A percentile compares a stretch with the other conserved stretches of the same genome.
phyloP scores from a whole-genome alignment of 1,140 invertebrate species.

The Formica selysi region DNA sequence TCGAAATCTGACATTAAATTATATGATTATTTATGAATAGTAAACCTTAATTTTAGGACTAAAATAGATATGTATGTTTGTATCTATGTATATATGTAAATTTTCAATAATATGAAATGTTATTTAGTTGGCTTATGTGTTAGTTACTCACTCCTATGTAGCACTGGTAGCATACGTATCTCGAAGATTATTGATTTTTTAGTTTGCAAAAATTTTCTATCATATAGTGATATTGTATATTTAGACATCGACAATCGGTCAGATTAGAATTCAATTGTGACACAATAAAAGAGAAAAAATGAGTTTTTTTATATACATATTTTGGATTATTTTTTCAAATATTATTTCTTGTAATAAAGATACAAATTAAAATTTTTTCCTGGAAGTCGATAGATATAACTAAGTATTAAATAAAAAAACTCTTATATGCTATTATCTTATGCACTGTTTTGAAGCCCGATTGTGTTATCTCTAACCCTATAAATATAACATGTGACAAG shows the following conservation, averaged over 20 bases:
- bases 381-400: not conserved
- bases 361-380: not conserved
- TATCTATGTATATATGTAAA: conserved; percentile 26
- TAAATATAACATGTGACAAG: not conserved
- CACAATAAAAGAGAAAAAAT: not conserved
- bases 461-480: not conserved
- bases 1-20: conserved; percentile 9
- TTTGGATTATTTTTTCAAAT: not conserved
- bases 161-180: not conserved
- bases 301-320: too few species aligned
- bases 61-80: not conserved
- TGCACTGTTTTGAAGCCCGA: not conserved
- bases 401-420: not conserved
- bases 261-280: not conserved
- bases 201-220: not conserved
- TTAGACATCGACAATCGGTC: not conserved
- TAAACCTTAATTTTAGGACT: not conserved
- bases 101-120: conserved; percentile 20
- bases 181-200: not conserved
- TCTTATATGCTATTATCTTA: not conserved
- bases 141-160: not conserved
- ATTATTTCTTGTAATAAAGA: not conserved
- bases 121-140: not conserved
- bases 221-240: not conserved
- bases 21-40: conserved; percentile 28